Evolutionary conservation across 2,797 vertebrate genomes (phyloP).

Genomic region (Ceryle rudis): DNA sequence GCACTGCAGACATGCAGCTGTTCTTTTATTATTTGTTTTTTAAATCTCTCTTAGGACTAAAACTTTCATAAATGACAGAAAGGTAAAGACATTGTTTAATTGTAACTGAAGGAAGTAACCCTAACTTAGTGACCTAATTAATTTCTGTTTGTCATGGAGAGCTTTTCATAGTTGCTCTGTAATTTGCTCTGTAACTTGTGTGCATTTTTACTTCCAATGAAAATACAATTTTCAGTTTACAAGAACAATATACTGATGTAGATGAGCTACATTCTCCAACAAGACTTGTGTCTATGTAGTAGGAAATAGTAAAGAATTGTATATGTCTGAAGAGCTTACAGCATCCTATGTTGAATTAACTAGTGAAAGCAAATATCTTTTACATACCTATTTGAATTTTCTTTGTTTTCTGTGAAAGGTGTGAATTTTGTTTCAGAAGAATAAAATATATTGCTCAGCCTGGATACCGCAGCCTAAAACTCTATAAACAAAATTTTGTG

Average conservation of each 20-base stretch:
- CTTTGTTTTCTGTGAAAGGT: background rate
- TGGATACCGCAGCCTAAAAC: background rate
- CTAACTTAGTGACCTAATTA: background rate
- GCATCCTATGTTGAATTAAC: background rate
- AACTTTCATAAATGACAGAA: background rate
- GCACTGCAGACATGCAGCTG: background rate
- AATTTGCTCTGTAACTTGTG: background rate
- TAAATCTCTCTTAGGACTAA: background rate
- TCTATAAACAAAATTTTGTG: background rate
- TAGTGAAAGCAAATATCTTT: background rate
- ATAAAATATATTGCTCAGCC: background rate
- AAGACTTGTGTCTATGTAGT: background rate
- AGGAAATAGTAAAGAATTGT: background rate
- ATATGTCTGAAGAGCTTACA: background rate
- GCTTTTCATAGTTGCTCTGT: background rate
- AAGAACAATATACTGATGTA: background rate
- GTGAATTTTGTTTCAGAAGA: background rate
- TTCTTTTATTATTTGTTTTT: background rate
- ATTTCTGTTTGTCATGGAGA: background rate
- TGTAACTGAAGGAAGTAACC: background rate
- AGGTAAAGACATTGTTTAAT: background rate
- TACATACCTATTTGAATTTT: background rate
- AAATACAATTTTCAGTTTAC: background rate
- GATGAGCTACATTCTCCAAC: background rate
- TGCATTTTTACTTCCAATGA: background rate